Evolutionary conservation across 2,888 invertebrate species (phyloP).

Genomic region (Drosophila kanekoi): DNA sequence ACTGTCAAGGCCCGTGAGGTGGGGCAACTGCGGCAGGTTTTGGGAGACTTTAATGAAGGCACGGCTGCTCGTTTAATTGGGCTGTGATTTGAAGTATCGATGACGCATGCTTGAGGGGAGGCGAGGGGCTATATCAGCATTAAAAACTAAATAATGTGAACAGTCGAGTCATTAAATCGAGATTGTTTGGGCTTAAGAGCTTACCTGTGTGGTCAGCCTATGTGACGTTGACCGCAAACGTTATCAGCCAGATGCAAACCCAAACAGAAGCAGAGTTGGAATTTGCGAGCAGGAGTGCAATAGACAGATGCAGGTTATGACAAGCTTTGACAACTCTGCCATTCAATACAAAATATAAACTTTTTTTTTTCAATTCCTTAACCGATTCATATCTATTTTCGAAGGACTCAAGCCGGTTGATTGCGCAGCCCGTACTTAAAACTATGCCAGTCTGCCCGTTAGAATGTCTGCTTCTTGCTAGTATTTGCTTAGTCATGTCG

Average conservation of each 20-base stretch:
- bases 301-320: constrained; percentile 14
- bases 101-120: constrained; percentile 28
- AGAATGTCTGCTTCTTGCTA: too few species aligned
- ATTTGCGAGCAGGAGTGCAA: constrained; percentile 15
- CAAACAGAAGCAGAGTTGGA: constrained; percentile 22
- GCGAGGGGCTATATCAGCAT: not conserved
- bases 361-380: constrained; percentile 2
- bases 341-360: constrained; percentile 3
- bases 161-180: constrained; percentile 54
- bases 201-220: constrained; percentile 49
- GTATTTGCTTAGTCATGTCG: too few species aligned
- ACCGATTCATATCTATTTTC: not conserved
- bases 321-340: constrained; percentile 15
- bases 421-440: not conserved
- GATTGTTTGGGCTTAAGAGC: constrained; percentile 44
- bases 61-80: constrained; percentile 75
- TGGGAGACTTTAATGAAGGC: constrained; percentile 69
- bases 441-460: not conserved
- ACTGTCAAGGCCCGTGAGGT: constrained; percentile 9
- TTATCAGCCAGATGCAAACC: constrained; percentile 31
- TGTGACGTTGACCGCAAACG: constrained; percentile 58
- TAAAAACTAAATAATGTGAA: constrained; percentile 40
- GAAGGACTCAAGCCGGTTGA: not conserved
- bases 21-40: not conserved
- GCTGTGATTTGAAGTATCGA: constrained; percentile 76